Evolutionary conservation across 2,888 invertebrate genomes (phyloP), one percentile per base, ranked within the genome.

Genomic region (Plebejus melissa): DNA sequence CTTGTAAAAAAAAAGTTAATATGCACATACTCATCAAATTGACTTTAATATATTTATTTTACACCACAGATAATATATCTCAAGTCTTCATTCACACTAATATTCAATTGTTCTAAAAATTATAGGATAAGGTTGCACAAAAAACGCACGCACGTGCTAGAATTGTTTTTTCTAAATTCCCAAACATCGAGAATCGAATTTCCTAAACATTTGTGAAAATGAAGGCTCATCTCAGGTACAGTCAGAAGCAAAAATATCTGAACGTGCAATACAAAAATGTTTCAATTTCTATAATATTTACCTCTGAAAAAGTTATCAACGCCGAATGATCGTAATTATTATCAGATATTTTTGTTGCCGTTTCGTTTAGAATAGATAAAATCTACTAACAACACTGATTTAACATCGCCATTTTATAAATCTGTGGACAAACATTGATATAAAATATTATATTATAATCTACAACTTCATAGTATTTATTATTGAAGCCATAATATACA

Each of bases 201-300:
- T 22, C 0, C 60, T 65, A 32, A 32, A 65, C 32, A 65, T 36
- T 65, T 36, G 65, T 65, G 65, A 36, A 65, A 65, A 65, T 65
- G 65, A 65, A 65, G 65, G 65, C 46, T 50, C 72, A 41, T 41
- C 5, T 72, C 72, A 72, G 72, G 72, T 72, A 72, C 72, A 72
- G 46, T 72, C 72, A 72, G 72, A 72, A 72, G 72, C 72, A 72
- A 72, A 72, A 72, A 72, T 72, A 72, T 72, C 72, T 72, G 72
- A 72, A 72, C 28, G 72, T 72, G 72, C 54, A 50, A 72, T 72
- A 54, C 32, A 72, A 71, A 72, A 72, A 54, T 41, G 60, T 60
- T 9, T 36, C 1, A 28, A 50, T 50, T 72, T 71, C 28, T 36
- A 32, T 50, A 28, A 50, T 71, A 72, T 71, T 16, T 72, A 50